A percentile compares a stretch with the other conserved stretches of the same genome.
Conservation (phyloP, 2,797 vertebrate genomes). For the Lerista edwardsae region DNA sequence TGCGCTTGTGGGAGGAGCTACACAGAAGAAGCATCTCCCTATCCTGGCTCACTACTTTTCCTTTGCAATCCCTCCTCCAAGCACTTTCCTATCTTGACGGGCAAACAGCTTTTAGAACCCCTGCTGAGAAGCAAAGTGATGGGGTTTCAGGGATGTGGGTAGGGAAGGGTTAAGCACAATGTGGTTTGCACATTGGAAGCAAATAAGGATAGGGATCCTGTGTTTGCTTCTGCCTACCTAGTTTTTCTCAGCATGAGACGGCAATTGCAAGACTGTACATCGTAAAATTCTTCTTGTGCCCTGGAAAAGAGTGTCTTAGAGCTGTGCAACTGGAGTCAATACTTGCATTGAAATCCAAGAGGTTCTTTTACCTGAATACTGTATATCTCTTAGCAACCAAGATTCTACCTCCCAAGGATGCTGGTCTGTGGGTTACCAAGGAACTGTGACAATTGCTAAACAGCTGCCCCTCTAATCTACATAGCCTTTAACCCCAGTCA, state of each 20-base stretch:
- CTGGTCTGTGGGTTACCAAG: slow-evolving; percentile 70
- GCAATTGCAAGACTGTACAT: slow-evolving; percentile 51
- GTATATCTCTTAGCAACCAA: slow-evolving; percentile 77
- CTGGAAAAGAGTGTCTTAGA: slow-evolving; percentile 2
- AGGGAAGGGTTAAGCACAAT: not conserved
- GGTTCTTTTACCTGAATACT: slow-evolving; percentile 75
- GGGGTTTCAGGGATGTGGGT: not conserved
- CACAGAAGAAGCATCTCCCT: not conserved
- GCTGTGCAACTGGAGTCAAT: slow-evolving; percentile 44
- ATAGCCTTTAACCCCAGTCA: slow-evolving; percentile 73
- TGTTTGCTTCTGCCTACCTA: not conserved
- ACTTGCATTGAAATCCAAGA: slow-evolving; percentile 59
- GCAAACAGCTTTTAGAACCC: not conserved
- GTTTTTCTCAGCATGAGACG: not conserved
- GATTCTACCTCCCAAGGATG: slow-evolving; percentile 66
- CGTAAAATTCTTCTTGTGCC: slow-evolving; percentile 29
- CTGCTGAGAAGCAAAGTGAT: not conserved
- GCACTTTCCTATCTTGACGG: not conserved
- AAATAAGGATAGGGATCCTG: not conserved
- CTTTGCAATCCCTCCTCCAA: not conserved
- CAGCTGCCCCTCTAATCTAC: slow-evolving; percentile 74
- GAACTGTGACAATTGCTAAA: slow-evolving; percentile 76
- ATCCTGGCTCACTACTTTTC: too few species aligned
- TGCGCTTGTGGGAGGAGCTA: not conserved
- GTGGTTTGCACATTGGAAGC: not conserved